Percentiles rank a stretch among this genome's conserved stretches.
Evolutionary conservation across 2,797 vertebrate genomes (phyloP).

Genomic region (Pachyuromys duprasi): DNA sequence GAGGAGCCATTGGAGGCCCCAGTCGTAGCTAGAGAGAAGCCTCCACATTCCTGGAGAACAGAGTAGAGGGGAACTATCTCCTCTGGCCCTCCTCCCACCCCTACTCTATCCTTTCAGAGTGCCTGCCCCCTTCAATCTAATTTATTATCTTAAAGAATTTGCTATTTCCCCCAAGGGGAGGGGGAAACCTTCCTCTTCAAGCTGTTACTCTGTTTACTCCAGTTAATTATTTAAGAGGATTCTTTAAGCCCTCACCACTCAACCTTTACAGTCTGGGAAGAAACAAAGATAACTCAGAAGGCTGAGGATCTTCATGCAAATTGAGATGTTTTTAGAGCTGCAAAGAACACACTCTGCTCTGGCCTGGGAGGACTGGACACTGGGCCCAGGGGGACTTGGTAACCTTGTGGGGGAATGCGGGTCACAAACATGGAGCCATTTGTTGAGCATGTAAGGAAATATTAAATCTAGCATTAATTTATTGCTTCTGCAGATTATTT

Average conservation of each 20-base stretch:
- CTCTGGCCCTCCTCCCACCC: neutral
- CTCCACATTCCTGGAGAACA: neutral
- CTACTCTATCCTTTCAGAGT: neutral
- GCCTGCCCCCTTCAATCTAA: slow-evolving; percentile 52
- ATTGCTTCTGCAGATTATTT: slow-evolving; percentile 79
- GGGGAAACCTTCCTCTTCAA: slow-evolving; percentile 63
- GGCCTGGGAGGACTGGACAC: slow-evolving; percentile 9
- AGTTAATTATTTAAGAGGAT: slow-evolving; percentile 84
- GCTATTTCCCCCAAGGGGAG: slow-evolving; percentile 62
- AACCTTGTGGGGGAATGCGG: neutral
- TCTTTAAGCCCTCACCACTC: slow-evolving; percentile 78
- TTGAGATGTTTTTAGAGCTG: slow-evolving; percentile 29
- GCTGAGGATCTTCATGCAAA: slow-evolving; percentile 76
- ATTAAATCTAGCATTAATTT: slow-evolving; percentile 83
- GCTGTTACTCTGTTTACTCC: slow-evolving; percentile 81
- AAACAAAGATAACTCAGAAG: slow-evolving; percentile 79
- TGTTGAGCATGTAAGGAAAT: slow-evolving; percentile 72
- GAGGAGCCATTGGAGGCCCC: neutral
- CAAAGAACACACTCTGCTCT: slow-evolving; percentile 26
- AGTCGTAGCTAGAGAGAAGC: neutral
- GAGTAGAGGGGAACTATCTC: neutral
- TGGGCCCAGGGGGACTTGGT: neutral
- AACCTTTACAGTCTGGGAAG: slow-evolving; percentile 78
- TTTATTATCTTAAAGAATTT: slow-evolving; percentile 77
- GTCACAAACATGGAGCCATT: slow-evolving; percentile 56